These are phyloP conservation scores for Ooceraea biroi DNA, from an alignment of 1,140 invertebrate genomes.

Conservation along the genomic window DNA sequence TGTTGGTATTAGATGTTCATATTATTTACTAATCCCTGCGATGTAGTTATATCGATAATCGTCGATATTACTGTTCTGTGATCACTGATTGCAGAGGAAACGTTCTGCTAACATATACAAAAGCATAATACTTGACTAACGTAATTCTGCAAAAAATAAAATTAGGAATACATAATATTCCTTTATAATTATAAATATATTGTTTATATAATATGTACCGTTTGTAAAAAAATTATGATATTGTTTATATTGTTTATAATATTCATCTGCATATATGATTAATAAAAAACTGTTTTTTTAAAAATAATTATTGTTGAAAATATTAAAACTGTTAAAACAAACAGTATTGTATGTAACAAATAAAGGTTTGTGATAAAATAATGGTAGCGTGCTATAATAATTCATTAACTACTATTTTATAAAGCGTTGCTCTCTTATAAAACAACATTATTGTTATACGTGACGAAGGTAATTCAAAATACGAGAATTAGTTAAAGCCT, in stretches of 20 bases:
- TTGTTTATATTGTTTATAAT: neutral
- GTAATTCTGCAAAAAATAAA: neutral
- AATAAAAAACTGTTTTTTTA: neutral
- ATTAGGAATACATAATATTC: neutral
- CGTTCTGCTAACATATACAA: neutral
- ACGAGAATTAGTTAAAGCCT: slow-evolving; percentile 40
- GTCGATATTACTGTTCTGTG: slow-evolving; percentile 5
- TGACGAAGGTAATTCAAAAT: neutral
- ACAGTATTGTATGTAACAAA: neutral
- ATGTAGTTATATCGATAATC: neutral
- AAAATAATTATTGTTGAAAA: neutral
- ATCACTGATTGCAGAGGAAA: neutral
- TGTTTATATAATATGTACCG: neutral
- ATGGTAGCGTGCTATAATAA: no score
- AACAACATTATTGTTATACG: neutral
- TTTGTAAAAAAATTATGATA: neutral
- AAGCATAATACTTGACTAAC: neutral
- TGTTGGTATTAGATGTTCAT: neutral
- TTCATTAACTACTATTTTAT: neutral
- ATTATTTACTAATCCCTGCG: slow-evolving; percentile 35
- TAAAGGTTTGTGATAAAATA: no score
- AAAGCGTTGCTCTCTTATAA: neutral
- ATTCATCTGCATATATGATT: neutral
- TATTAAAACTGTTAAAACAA: neutral
- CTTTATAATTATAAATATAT: no score